A percentile compares a stretch with the other conserved stretches of the same genome.
These are phyloP conservation scores for Netelia fuscicornis DNA, from an alignment of 2,888 invertebrate genomes.

Conservation along the genomic window DNA sequence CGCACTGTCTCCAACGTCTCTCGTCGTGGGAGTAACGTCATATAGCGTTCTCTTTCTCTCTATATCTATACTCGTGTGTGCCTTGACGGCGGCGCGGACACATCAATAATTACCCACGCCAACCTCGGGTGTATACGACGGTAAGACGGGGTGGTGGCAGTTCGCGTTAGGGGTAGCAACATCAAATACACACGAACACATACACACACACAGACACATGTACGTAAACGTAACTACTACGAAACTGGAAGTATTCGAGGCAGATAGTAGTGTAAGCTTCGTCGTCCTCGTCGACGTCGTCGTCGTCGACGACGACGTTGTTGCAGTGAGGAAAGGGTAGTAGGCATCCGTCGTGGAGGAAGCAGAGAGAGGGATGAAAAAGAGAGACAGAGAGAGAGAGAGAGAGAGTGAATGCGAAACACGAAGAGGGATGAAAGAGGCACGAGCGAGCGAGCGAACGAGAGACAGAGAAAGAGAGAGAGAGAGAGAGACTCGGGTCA, in stretches of 20 bases:
- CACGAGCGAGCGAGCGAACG: constrained; percentile 70
- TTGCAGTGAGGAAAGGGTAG: constrained; percentile 72
- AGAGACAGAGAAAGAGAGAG: constrained; percentile 55
- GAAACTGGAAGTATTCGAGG: constrained; percentile 49
- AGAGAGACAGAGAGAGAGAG: constrained; percentile 68
- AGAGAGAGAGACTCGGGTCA: constrained; percentile 83
- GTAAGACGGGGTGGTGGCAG: constrained; percentile 77
- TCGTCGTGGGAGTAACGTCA: constrained; percentile 31
- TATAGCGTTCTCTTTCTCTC: constrained; percentile 21
- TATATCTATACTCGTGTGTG: background rate
- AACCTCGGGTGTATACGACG: constrained; percentile 75
- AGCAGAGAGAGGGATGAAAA: constrained; percentile 64
- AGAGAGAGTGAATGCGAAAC: constrained; percentile 63
- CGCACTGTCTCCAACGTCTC: constrained; percentile 56
- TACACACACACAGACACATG: background rate
- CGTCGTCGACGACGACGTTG: constrained; percentile 35
- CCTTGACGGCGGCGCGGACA: constrained; percentile 80
- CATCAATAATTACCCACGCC: constrained; percentile 84
- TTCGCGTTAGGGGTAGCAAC: constrained; percentile 71
- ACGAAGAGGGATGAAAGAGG: constrained; percentile 53
- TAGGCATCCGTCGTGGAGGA: constrained; percentile 71
- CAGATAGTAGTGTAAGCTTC: constrained; percentile 58
- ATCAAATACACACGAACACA: constrained; percentile 31
- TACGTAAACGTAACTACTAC: constrained; percentile 39
- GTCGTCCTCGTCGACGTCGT: constrained; percentile 58